Conservation (phyloP, 2,797 vertebrate genomes). For the Sylvilagus floridanus region DNA sequence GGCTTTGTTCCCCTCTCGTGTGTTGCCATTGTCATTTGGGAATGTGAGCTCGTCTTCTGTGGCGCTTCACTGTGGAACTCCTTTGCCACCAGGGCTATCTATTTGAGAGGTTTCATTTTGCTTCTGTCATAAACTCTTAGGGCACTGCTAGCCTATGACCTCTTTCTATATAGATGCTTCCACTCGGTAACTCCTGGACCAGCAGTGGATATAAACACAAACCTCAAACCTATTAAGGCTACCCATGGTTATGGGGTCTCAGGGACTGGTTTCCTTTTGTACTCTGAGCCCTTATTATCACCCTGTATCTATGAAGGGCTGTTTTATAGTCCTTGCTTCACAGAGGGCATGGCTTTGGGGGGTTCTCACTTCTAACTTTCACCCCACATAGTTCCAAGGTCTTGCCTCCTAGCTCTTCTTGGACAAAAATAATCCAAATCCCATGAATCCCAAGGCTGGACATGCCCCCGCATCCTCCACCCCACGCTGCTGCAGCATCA, state of each 20-base stretch:
- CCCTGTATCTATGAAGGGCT: neutral
- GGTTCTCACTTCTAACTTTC: neutral
- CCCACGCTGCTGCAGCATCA: neutral
- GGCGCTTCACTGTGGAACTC: neutral
- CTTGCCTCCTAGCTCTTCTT: neutral
- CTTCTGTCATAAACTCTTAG: neutral
- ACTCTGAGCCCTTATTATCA: neutral
- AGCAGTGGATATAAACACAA: constrained; percentile 7
- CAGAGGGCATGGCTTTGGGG: neutral
- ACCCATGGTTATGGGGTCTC: neutral
- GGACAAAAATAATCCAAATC: constrained; percentile 8
- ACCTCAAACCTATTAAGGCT: constrained; percentile 1
- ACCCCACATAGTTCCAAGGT: neutral
- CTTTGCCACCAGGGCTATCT: neutral
- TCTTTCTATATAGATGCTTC: constrained; percentile 19
- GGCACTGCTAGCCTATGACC: neutral
- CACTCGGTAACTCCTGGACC: neutral
- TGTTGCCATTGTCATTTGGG: neutral
- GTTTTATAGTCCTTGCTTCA: neutral
- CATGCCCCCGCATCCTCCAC: no score
- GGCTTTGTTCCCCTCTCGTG: neutral
- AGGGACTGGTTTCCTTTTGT: neutral
- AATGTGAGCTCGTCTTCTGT: neutral
- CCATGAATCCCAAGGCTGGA: neutral
- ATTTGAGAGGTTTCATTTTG: neutral